Evolutionary conservation across 2,888 invertebrate genomes (phyloP), one percentile per base, ranked within the genome.

Genomic region (Pseudanteris insignis): DNA sequence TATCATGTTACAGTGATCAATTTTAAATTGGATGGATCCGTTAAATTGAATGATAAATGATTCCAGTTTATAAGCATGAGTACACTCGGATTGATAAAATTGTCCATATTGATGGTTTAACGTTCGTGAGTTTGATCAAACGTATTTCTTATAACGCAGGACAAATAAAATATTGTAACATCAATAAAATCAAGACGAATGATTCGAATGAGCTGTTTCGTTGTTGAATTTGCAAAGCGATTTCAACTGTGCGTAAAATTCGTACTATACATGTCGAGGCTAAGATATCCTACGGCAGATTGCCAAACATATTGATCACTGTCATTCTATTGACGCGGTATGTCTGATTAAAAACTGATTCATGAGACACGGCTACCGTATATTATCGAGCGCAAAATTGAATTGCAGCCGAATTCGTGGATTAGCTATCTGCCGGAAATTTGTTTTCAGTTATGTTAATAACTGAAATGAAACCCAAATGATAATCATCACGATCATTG

Each of bases 301-400:
- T 36, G 57, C 57, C 57, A 48, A 48, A 57, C 57, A 48, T 55
- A 47, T 57, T 57, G 57, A 57, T 57, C 48, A 57, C 43, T 48
- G 48, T 57, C 48, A 48, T 57, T 57, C 47, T 47, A 55, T 47
- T 47, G 55, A 55, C 41, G 47, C 25, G 57, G 36, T 43, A 43
- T 37, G 57, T 57, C 57, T 48, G 57, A 57, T 57, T 57, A 57
- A 57, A 57, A 48, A 57, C 48, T 57, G 57, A 57, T 48, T 57
- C 47, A 55, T 41, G 55, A 47, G 47, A 30, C 46, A 41, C 47
- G 40, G 34, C 41, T 34, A 47, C 38, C 47, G 46, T 55, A 55
- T 55, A 55, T 47, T 55, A 55, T 41, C 47, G 36, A 10, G 18
- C 34, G 8, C 36, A 28, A 47, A 55, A 55, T 55, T 55, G 41